A percentile compares a stretch with the other conserved stretches of the same genome.
Conservation (phyloP, 1,140 invertebrate species). For the Oryzaephilus surinamensis region DNA sequence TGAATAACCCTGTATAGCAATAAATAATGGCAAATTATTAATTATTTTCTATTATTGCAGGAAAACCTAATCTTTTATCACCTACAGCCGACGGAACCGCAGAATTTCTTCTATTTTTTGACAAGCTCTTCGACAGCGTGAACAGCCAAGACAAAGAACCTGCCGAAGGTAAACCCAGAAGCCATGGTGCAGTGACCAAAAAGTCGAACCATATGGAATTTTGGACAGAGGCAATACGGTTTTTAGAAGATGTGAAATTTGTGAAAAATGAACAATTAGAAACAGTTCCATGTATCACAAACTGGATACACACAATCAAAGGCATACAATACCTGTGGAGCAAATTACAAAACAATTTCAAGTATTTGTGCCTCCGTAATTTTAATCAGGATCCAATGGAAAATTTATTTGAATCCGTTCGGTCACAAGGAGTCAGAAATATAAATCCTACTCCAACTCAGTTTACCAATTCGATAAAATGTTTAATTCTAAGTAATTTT, state of each 20-base stretch:
- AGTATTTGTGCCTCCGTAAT: slow-evolving; percentile 1
- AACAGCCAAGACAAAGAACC: slow-evolving; percentile 3
- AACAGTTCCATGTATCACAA: too few species aligned
- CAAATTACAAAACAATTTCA: background rate
- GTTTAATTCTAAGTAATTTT: too few species aligned
- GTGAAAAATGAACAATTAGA: too few species aligned
- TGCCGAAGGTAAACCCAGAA: background rate
- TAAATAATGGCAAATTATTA: too few species aligned
- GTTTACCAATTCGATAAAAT: background rate
- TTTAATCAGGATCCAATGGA: slow-evolving; percentile 12
- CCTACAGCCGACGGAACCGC: slow-evolving; percentile 6
- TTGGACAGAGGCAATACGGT: slow-evolving; percentile 5
- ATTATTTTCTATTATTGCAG: background rate
- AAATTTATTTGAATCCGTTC: slow-evolving; percentile 11
- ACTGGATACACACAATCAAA: too few species aligned
- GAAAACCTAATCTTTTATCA: background rate
- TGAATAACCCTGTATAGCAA: too few species aligned
- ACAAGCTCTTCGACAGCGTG: slow-evolving; percentile 13
- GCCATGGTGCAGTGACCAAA: slow-evolving; percentile 2
- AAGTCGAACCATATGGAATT: slow-evolving; percentile 3
- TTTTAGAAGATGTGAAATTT: too few species aligned
- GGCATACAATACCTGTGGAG: slow-evolving; percentile 3
- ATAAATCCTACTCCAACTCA: slow-evolving; percentile 4
- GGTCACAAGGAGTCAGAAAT: slow-evolving; percentile 1
- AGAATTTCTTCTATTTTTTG: slow-evolving; percentile 10